Conservation (phyloP, 2,113 vertebrate species). For the Stigmatopora nigra region DNA sequence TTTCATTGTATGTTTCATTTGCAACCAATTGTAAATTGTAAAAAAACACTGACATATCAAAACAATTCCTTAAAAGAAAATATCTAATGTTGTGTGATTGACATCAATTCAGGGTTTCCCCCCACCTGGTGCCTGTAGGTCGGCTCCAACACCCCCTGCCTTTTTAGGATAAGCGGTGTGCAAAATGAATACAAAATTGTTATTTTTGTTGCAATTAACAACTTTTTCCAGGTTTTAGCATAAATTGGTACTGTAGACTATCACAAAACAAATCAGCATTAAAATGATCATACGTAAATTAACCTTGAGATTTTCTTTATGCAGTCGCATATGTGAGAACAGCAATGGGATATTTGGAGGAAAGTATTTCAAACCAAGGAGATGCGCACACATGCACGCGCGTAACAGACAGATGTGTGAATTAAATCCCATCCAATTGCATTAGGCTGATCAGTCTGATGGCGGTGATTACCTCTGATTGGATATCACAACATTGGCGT, state of each 20-base stretch:
- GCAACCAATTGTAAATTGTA: too few species aligned
- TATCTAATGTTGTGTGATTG: too few species aligned
- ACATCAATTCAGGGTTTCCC: too few species aligned
- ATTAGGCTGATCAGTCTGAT: conserved; percentile 52
- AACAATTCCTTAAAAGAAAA: too few species aligned
- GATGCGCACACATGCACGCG: neutral
- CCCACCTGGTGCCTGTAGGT: too few species aligned
- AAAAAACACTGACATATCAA: too few species aligned
- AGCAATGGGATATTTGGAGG: neutral
- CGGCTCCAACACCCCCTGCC: too few species aligned
- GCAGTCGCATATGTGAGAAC: neutral
- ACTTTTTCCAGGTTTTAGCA: conserved; percentile 39
- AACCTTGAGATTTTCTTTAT: neutral
- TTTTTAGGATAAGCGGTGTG: too few species aligned
- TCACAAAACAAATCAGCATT: conserved; percentile 1
- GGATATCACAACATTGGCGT: conserved; percentile 64
- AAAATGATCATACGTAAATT: neutral
- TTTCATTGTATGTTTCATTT: too few species aligned
- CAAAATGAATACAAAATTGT: neutral
- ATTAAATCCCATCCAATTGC: conserved; percentile 51
- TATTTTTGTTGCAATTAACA: conserved; percentile 42
- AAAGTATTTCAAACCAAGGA: neutral
- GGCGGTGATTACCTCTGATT: conserved; percentile 58
- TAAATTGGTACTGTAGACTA: conserved; percentile 10
- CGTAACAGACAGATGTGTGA: conserved; percentile 51